phyloP scores from a whole-genome alignment of 2,113 vertebrate genomes.

The Muntiacus muntjak region DNA sequence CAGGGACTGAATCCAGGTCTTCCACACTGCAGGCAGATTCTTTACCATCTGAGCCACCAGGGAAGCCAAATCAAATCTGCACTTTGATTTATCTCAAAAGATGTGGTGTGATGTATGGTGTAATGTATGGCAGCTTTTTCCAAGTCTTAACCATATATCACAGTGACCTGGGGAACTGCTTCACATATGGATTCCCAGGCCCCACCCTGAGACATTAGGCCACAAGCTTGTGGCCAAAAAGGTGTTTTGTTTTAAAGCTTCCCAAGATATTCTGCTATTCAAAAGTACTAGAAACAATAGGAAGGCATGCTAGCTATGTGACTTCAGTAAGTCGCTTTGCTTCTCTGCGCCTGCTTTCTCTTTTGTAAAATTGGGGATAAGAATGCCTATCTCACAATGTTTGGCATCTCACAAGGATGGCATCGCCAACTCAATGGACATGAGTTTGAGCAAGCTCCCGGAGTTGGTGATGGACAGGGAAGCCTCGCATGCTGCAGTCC shows the following conservation, averaged over 20 bases:
- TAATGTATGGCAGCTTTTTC: not conserved
- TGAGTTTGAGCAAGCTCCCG: not conserved
- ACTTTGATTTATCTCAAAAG: conserved; percentile 4
- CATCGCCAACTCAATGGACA: not conserved
- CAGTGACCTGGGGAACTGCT: not conserved
- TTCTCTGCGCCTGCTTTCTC: not conserved
- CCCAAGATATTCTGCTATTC: not conserved
- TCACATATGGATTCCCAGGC: not conserved
- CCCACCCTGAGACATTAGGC: not conserved
- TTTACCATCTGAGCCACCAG: not conserved
- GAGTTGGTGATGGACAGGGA: not conserved
- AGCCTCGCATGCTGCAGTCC: not conserved
- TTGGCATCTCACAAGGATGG: not conserved
- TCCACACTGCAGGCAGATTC: not conserved
- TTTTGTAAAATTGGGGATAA: not conserved
- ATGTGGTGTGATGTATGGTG: not conserved
- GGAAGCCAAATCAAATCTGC: not conserved
- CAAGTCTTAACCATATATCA: not conserved
- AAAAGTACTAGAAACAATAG: not conserved
- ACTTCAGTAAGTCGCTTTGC: not conserved
- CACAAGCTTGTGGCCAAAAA: not conserved
- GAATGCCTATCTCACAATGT: not conserved
- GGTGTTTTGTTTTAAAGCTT: not conserved
- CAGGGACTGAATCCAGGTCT: not conserved
- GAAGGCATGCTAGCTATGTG: not conserved